Evolutionary conservation across 2,888 invertebrate genomes (phyloP).

Genomic region (Campoplex nolae): DNA sequence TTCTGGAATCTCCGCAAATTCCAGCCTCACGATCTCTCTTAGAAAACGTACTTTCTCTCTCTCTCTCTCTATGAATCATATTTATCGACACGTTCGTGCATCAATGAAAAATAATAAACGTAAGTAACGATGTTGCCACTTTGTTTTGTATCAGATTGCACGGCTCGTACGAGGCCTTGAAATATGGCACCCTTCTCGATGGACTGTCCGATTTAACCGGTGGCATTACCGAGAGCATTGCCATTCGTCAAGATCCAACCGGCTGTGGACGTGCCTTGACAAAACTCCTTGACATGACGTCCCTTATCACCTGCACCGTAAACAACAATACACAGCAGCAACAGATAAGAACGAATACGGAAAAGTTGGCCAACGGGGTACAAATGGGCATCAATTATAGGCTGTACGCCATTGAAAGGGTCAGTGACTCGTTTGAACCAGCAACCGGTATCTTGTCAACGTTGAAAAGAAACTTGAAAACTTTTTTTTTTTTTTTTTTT

Average conservation of each 20-base stretch:
- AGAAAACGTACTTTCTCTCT: background rate
- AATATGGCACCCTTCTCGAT: slow-evolving; percentile 95
- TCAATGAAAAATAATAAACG: slow-evolving; percentile 22
- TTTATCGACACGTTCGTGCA: background rate
- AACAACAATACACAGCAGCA: slow-evolving; percentile 85
- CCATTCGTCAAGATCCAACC: slow-evolving; percentile 90
- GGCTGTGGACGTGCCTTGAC: slow-evolving; percentile 89
- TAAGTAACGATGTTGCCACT: slow-evolving; percentile 43
- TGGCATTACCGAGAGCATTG: slow-evolving; percentile 94
- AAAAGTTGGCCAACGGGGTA: slow-evolving; percentile 90
- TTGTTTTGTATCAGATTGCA: slow-evolving; percentile 88
- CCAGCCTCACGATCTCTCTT: background rate
- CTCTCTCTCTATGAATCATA: slow-evolving; percentile 34
- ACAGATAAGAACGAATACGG: slow-evolving; percentile 86
- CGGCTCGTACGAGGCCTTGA: slow-evolving; percentile 96
- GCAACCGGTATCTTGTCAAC: background rate
- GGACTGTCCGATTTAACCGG: slow-evolving; percentile 95
- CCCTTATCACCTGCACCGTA: slow-evolving; percentile 92
- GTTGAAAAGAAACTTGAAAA: background rate
- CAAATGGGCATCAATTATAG: slow-evolving; percentile 93
- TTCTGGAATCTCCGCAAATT: slow-evolving; percentile 21
- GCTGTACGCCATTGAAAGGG: slow-evolving; percentile 90
- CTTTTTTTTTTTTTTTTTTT: background rate
- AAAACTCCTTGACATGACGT: slow-evolving; percentile 92
- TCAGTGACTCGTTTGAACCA: slow-evolving; percentile 81